Evolutionary conservation across 2,113 vertebrate species (phyloP), one percentile per base, ranked within the genome.

Genomic region (Dipodomys merriami): DNA sequence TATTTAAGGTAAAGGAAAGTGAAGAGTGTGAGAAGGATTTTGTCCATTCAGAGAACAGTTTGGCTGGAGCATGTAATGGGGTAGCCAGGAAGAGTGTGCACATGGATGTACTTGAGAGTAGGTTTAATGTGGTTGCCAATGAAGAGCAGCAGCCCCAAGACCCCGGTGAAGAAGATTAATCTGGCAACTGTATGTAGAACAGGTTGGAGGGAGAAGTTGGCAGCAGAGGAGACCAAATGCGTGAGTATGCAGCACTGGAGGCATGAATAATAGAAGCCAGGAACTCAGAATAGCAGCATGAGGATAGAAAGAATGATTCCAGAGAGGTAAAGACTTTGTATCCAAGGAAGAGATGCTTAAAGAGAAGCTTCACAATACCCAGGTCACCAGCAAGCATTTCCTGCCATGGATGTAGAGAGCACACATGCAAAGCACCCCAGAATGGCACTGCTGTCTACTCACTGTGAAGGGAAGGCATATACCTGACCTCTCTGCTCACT

Each of bases 31-130:
- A 64, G 10, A 77, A 90, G 10, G 23, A 82, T 4, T 23, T 9
- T 20, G 22, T 64, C 29, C 49, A n/a, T 39, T 20, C 33, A 3
- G 33, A 74, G 25, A 49, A 76, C 10, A 0, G 8, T 91, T 88
- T 80, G 60, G 6, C 44, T 86, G 49, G 62, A 81, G 88, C 83
- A 30, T 69, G 18, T 29, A 27, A 33, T 19, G 33, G 29, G 44
- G 9, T 35, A 73, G 86, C 60, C n/a, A 90, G 33, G 60, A 95
- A 86, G 46, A 39, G n/a, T 44, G 19, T 29, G 76, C 33, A 62
- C 23, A 13, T 15, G 8, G 29, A 15, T 35, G 23, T 62, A 25
- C 72, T 73, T 39, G 33, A 92, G 44, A 65, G 16, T 23, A 25
- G 57, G 30, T 39, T 83, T 93, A 22, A 27, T 53, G 39, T 23